Evolutionary conservation across 2,797 vertebrate genomes (phyloP).

Genomic region (Enteromius treurensis): DNA sequence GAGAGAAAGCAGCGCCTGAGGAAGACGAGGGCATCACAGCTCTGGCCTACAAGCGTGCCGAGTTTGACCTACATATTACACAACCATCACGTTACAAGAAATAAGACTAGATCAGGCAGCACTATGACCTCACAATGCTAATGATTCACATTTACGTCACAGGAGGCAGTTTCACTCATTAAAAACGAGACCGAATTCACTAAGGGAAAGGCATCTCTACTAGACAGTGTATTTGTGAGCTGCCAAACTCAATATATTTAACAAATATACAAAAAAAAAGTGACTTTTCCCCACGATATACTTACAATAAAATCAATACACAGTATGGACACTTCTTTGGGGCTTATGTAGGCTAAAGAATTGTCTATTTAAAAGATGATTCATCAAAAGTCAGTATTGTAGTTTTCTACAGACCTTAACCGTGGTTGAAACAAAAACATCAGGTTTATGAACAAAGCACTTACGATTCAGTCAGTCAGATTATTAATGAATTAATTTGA

Average conservation of each 20-base stretch:
- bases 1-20: slow-evolving; percentile 31
- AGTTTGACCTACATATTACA: slow-evolving; percentile 68
- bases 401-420: not conserved
- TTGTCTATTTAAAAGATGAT: not conserved
- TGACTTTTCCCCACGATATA: not conserved
- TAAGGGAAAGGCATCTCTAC: not conserved
- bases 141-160: slow-evolving; percentile 22
- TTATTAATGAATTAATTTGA: not conserved
- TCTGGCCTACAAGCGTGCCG: slow-evolving; percentile 50
- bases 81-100: slow-evolving; percentile 55
- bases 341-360: not conserved
- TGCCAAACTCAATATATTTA: not conserved
- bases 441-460: not conserved
- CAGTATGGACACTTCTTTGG: not conserved
- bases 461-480: not conserved
- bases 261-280: not conserved
- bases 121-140: slow-evolving; percentile 36
- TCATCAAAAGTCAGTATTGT: not conserved
- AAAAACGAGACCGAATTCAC: slow-evolving; percentile 48
- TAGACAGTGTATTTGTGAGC: not conserved
- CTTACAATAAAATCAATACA: not conserved
- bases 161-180: slow-evolving; percentile 28
- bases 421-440: not conserved
- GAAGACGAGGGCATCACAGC: slow-evolving; percentile 44
- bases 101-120: slow-evolving; percentile 33